Evolutionary conservation across 2,113 vertebrate genomes (phyloP).

Genomic region (Zosterops borbonicus): DNA sequence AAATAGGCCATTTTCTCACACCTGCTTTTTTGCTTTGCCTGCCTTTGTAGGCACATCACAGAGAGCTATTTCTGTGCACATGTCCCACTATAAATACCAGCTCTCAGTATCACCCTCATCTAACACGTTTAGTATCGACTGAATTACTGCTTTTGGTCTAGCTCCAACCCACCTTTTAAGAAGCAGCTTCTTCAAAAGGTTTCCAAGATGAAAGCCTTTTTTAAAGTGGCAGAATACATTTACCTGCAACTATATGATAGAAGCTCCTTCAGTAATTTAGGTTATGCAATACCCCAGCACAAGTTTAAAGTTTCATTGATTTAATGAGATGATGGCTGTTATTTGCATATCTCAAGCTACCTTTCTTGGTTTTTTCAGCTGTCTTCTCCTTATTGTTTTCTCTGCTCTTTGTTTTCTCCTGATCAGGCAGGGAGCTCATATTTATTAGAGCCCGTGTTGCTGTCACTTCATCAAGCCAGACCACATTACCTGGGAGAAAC

Average conservation of each 20-base stretch:
- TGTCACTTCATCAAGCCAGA: conserved; percentile 96
- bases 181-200: conserved; percentile 71
- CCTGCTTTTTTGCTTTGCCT: not conserved
- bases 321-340: not conserved
- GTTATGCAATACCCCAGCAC: conserved; percentile 35
- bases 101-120: not conserved
- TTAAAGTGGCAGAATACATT: conserved; percentile 72
- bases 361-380: conserved; percentile 75
- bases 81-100: not conserved
- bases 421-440: conserved; percentile 85
- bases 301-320: conserved; percentile 10
- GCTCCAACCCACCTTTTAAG: conserved; percentile 72
- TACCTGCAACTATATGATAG: conserved; percentile 67
- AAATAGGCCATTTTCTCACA: not conserved
- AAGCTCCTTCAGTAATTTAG: conserved; percentile 68
- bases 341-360: conserved; percentile 64
- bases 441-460: conserved; percentile 91
- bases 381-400: conserved; percentile 67
- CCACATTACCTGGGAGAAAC: conserved; percentile 87
- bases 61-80: not conserved
- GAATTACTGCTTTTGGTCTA: conserved; percentile 51
- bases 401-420: conserved; percentile 72
- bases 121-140: not conserved
- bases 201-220: conserved; percentile 73
- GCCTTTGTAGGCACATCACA: not conserved